Evolutionary conservation across 2,797 vertebrate species (phyloP).

Genomic region (Poecilia wingei): DNA sequence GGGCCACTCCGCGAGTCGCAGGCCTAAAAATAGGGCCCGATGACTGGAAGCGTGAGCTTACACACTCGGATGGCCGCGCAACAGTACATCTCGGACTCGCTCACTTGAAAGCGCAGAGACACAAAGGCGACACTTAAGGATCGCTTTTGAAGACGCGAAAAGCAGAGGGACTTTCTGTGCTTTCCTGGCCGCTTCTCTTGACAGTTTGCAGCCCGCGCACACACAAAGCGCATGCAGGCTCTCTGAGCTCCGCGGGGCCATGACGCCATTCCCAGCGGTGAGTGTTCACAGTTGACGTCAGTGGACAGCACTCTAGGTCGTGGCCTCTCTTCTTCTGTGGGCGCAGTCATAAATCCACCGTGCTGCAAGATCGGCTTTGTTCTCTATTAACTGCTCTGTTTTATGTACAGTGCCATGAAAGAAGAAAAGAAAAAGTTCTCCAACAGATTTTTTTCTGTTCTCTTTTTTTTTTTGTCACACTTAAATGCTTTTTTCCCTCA

Average conservation of each 20-base stretch:
- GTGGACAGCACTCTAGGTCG: constrained; percentile 62
- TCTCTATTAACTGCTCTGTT: constrained; percentile 40
- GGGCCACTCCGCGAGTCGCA: constrained; percentile 61
- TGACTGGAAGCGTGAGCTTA: constrained; percentile 49
- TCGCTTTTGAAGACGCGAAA: constrained; percentile 36
- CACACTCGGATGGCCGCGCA: constrained; percentile 38
- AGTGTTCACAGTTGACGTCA: constrained; percentile 70
- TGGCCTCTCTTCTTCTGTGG: constrained; percentile 52
- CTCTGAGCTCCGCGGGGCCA: constrained; percentile 51
- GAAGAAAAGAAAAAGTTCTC: not conserved
- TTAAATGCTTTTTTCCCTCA: not conserved
- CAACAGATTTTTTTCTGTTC: not conserved
- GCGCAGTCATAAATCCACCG: constrained; percentile 44
- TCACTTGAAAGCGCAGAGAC: constrained; percentile 25
- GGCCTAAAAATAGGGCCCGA: constrained; percentile 71
- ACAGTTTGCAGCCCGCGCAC: constrained; percentile 58
- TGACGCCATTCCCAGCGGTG: constrained; percentile 55
- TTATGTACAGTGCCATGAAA: constrained; percentile 6
- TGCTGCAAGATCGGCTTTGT: constrained; percentile 46
- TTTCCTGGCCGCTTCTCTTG: constrained; percentile 48
- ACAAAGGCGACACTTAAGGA: constrained; percentile 40
- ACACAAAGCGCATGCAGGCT: constrained; percentile 34
- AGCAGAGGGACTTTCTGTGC: constrained; percentile 36
- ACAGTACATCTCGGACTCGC: constrained; percentile 29
- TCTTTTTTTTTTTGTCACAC: not conserved